Base-by-base conservation (phyloP, 1,140 invertebrate species). In the Frieseomelitta varia region DNA sequence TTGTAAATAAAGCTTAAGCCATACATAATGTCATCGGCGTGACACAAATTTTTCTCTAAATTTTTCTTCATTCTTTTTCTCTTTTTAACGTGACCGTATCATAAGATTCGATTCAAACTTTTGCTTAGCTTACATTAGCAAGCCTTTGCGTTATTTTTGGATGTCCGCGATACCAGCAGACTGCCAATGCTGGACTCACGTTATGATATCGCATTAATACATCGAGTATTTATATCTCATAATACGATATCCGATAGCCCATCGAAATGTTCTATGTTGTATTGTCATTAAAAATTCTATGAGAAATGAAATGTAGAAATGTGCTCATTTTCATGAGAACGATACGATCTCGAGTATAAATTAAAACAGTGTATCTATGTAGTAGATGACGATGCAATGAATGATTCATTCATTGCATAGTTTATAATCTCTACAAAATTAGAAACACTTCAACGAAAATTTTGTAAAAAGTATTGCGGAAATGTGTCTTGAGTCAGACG, bases 61-160 rank as follows among this genome's bases (percentile, higher is more conserved):
- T 11, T 6, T 75, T 2, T 78, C 79, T 21, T 8, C 34, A 10
- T 47, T 12, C 12, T 14, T n/a, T 14, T 61, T 17, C 19, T 21
- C 2, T 81, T 75, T 79, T 21, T 3, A 69, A 77, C 14, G 8
- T 30, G 12, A 10, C 65, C 34, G 56, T n/a, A 63, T 21, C n/a
- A 24, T 30, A 86, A 51, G 84, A 87, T 72, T 85, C 85, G 72
- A 89, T 90, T 89, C 58, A 79, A 69, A 81, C 56, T 85, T 85
- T 91, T 76, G 81, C 83, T 90, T 88, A 72, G 77, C 86, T 92
- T 91, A n/a, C n/a, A n/a, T n/a, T n/a, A 90, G 88, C 88, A 88
- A 79, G 72, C 56, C 56, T 85, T 65, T 63, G 47, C 67, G 81
- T 86, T 92, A 92, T 92, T 91, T 90, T 79, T 90, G 86, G 89